Evolutionary conservation across 1,140 invertebrate species (phyloP).

Genomic region (Diuraphis noxia): DNA sequence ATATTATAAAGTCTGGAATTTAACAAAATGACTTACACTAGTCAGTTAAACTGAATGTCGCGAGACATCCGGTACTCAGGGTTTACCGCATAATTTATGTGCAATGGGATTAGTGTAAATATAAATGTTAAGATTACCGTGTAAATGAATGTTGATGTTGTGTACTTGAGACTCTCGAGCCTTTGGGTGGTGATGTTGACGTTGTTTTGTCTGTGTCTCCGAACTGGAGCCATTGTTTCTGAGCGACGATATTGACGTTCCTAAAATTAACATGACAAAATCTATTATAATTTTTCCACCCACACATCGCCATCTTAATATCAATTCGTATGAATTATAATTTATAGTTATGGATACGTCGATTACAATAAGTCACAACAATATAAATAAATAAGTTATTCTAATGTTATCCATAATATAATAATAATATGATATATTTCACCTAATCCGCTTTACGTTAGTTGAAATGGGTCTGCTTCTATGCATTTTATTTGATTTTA

Average conservation of each 20-base stretch:
- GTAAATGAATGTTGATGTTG: slow-evolving; percentile 84
- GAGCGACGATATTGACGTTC: slow-evolving; percentile 39
- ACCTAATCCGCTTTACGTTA: neutral
- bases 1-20: neutral
- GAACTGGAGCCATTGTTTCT: slow-evolving; percentile 44
- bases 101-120: neutral
- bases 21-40: neutral
- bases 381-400: neutral
- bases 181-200: slow-evolving; percentile 30
- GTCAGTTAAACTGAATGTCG: neutral
- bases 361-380: neutral
- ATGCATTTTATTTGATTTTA: neutral
- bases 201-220: slow-evolving; percentile 19
- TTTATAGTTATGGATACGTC: neutral
- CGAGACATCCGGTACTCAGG: neutral
- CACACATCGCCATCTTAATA: neutral
- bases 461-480: neutral
- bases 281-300: neutral
- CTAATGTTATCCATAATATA: neutral
- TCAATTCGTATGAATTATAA: neutral
- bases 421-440: neutral
- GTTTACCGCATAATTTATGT: slow-evolving; percentile 11
- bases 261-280: neutral
- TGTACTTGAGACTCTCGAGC: slow-evolving; percentile 67
- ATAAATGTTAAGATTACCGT: slow-evolving; percentile 69